Evolutionary conservation across 2,888 invertebrate species (phyloP).

Genomic region (Lathronympha strigana): DNA sequence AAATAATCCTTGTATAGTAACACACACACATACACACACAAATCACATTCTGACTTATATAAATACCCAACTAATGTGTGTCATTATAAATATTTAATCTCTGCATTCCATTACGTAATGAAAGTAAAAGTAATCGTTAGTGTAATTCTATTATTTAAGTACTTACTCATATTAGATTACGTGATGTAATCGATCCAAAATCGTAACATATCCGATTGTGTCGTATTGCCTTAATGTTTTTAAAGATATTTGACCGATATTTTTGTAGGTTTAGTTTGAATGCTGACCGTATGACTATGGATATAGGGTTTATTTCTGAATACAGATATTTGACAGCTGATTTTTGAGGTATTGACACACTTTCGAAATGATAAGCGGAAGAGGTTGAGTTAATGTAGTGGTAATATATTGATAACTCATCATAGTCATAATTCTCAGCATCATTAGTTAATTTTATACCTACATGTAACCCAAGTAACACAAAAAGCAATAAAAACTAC

Average conservation of each 20-base stretch:
- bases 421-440: background rate
- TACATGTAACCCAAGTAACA: too few species aligned
- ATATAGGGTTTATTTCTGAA: background rate
- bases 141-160: constrained; percentile 24
- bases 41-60: too few species aligned
- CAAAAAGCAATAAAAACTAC: too few species aligned
- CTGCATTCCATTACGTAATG: constrained; percentile 24
- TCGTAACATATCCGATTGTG: background rate
- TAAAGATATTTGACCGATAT: background rate
- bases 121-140: constrained; percentile 36
- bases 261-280: background rate
- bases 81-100: constrained; percentile 14
- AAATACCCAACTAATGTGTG: background rate
- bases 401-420: background rate
- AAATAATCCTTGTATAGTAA: background rate
- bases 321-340: background rate
- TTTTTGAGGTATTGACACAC: constrained; percentile 12
- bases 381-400: background rate
- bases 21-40: background rate
- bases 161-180: constrained; percentile 22
- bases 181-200: constrained; percentile 15
- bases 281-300: background rate
- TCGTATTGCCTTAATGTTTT: background rate
- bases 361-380: background rate
- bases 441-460: too few species aligned